Percentiles rank a stretch among this genome's conserved stretches.
Evolutionary conservation across 1,140 invertebrate genomes (phyloP).

Genomic region (Agrypnia vestita): DNA sequence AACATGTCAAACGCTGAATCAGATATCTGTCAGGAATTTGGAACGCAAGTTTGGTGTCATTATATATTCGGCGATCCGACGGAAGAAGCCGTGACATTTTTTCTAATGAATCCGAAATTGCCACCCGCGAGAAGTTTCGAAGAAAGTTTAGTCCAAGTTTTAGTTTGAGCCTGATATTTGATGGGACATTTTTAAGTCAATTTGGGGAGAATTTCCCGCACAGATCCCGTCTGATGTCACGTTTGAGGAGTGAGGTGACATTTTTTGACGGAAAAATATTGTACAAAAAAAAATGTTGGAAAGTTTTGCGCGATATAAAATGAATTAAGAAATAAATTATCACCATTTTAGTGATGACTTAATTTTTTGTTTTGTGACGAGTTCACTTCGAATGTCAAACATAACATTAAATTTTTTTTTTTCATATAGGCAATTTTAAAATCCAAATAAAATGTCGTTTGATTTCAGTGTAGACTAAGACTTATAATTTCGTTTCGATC

Average conservation of each 20-base stretch:
- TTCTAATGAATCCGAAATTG: constrained; percentile 35
- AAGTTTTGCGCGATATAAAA: constrained; percentile 20
- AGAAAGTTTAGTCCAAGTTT: background rate
- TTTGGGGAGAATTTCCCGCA: constrained; percentile 34
- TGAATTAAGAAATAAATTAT: background rate
- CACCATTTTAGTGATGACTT: background rate
- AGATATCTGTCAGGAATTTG: no score
- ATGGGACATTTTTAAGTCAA: constrained; percentile 33
- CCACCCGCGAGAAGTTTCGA: background rate
- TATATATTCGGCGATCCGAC: background rate
- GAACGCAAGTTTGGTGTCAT: no score
- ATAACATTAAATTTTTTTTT: no score
- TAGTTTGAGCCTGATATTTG: constrained; percentile 7
- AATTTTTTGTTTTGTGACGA: background rate
- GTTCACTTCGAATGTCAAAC: no score
- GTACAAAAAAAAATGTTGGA: constrained; percentile 2
- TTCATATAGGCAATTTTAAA: no score
- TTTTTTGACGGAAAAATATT: constrained; percentile 30
- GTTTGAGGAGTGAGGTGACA: background rate
- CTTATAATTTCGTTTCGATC: no score
- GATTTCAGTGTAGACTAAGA: no score
- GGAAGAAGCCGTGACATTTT: constrained; percentile 23
- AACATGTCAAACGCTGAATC: no score
- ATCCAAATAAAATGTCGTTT: no score
- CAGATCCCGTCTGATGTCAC: constrained; percentile 22